phyloP scores from a whole-genome alignment of 92 coral and sea anemone species.

The Umimayanthus kanabou region DNA sequence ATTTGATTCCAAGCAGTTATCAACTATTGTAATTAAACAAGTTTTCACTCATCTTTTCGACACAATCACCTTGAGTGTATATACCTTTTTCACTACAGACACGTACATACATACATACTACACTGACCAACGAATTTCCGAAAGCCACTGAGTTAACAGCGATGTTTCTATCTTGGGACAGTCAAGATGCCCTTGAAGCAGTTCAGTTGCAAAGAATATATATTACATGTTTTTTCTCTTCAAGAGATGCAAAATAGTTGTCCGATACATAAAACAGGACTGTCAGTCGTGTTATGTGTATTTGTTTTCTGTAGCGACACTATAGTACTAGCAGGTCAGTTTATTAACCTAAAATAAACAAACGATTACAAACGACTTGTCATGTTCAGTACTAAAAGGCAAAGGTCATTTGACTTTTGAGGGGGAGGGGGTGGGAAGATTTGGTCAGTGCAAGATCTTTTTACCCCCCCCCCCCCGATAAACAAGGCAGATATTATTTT shows the following conservation, averaged over 20 bases:
- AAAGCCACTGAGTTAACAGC: too few relatives aligned
- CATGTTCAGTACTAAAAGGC: not conserved
- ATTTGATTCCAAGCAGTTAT: too few relatives aligned
- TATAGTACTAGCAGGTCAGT: not conserved
- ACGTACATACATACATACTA: too few relatives aligned
- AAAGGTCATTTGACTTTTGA: not conserved
- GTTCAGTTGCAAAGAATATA: not conserved
- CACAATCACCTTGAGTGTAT: not conserved
- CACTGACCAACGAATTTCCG: too few relatives aligned
- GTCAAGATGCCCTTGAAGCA: not conserved
- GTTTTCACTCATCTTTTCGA: not conserved
- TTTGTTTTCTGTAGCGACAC: not conserved
- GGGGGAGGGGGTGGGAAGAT: too few relatives aligned
- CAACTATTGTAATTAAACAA: too few relatives aligned
- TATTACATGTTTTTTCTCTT: not conserved
- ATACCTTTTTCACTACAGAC: too few relatives aligned
- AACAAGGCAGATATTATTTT: too few relatives aligned
- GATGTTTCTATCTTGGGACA: not conserved
- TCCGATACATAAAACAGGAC: too few relatives aligned
- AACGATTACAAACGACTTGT: not conserved
- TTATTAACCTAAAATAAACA: too few relatives aligned
- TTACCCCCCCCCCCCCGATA: too few relatives aligned
- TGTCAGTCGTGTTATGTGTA: not conserved
- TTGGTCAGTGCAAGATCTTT: too few relatives aligned
- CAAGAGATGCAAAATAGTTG: not conserved